These are phyloP conservation scores for Protodeltote pygarga DNA, from an alignment of 2,888 invertebrate genomes.

Conservation along the genomic window DNA sequence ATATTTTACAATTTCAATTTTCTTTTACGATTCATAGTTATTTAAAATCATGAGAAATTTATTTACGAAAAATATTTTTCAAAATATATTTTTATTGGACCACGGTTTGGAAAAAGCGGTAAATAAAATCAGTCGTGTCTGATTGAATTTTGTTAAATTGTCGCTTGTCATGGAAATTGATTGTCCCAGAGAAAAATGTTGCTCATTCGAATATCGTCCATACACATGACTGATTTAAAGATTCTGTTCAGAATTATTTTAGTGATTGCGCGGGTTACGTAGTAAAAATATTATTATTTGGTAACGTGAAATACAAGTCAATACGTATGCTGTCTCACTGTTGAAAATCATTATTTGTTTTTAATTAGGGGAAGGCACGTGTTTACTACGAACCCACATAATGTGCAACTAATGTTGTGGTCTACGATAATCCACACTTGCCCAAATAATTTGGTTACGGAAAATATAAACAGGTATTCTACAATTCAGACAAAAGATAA, in stretches of 20 bases:
- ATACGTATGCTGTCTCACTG: background rate
- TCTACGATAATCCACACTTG: too few relatives aligned
- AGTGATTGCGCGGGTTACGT: constrained; percentile 1
- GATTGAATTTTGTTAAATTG: constrained; percentile 39
- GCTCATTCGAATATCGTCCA: constrained; percentile 23
- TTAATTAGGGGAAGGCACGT: too few relatives aligned
- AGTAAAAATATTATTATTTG: background rate
- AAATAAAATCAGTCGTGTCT: constrained; percentile 31
- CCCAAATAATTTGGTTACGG: too few relatives aligned
- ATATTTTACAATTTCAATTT: background rate
- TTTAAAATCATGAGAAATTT: constrained; percentile 11
- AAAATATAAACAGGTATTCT: too few relatives aligned
- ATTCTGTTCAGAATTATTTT: constrained; percentile 13
- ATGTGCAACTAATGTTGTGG: too few relatives aligned
- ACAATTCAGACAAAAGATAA: too few relatives aligned
- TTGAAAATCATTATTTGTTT: too few relatives aligned
- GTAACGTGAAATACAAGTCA: background rate
- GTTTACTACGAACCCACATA: too few relatives aligned
- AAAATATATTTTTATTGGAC: constrained; percentile 23
- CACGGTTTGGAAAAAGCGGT: constrained; percentile 6
- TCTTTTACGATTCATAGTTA: constrained; percentile 8
- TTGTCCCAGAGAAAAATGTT: constrained; percentile 22
- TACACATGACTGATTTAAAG: constrained; percentile 28
- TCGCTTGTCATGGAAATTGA: constrained; percentile 47
- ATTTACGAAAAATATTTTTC: constrained; percentile 6